A percentile compares a stretch with the other conserved stretches of the same genome.
phyloP scores from a whole-genome alignment of 1,140 invertebrate genomes.

The Drosophila parabipectinata region DNA sequence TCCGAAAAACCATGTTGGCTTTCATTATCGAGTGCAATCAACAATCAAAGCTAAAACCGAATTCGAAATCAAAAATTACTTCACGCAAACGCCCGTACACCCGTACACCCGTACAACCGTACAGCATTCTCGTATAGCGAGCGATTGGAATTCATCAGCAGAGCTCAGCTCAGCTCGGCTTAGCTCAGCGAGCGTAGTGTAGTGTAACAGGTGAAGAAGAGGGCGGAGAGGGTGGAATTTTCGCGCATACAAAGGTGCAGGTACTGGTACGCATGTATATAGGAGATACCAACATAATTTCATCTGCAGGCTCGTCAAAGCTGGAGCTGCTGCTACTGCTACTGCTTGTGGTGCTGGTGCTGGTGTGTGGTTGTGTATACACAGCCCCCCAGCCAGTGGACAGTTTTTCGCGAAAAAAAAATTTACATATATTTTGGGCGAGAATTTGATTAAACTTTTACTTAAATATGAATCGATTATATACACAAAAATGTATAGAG shows the following conservation, averaged over 20 bases:
- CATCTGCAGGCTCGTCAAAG: conserved; percentile 37
- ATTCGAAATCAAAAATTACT: conserved; percentile 39
- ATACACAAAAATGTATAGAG: conserved; percentile 38
- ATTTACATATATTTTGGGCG: conserved; percentile 35
- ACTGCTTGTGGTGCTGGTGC: too few relatives aligned
- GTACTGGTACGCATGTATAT: conserved; percentile 50
- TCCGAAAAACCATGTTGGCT: conserved; percentile 36
- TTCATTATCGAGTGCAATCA: conserved; percentile 24
- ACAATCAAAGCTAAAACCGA: conserved; percentile 7
- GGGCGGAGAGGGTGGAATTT: conserved; percentile 60
- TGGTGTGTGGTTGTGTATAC: conserved; percentile 18
- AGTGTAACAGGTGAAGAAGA: conserved; percentile 74
- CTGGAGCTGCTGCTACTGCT: conserved; percentile 29
- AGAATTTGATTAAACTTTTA: conserved; percentile 54
- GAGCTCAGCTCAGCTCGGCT: conserved; percentile 24
- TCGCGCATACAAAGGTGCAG: conserved; percentile 52
- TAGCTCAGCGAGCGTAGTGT: conserved; percentile 35
- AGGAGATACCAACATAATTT: conserved; percentile 61
- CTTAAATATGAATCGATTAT: conserved; percentile 50
- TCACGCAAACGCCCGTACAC: conserved; percentile 29
- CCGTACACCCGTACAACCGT: conserved; percentile 17
- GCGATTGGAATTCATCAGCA: conserved; percentile 32
- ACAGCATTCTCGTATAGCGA: conserved; percentile 13
- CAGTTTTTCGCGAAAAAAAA: conserved; percentile 18
- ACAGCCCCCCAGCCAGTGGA: neutral